phyloP scores from a whole-genome alignment of 1,140 invertebrate genomes.

The Zeugodacus cucurbitae region DNA sequence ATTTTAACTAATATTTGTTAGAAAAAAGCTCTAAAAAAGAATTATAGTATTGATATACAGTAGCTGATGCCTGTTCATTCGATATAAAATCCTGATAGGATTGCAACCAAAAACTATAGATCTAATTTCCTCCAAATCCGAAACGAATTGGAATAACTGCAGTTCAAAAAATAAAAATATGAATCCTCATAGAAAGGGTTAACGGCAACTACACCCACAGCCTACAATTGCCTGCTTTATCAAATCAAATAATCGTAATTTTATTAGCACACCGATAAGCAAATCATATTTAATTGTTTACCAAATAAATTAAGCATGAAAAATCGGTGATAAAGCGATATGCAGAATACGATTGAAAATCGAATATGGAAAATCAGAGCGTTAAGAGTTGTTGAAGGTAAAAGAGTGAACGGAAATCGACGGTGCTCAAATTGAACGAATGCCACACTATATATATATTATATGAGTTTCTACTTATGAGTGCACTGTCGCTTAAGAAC shows the following conservation, averaged over 20 bases:
- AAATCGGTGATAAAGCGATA: background rate
- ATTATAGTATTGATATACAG: too few species aligned
- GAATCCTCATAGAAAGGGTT: too few species aligned
- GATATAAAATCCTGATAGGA: too few species aligned
- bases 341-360: background rate
- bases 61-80: too few species aligned
- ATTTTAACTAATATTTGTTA: too few species aligned
- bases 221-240: background rate
- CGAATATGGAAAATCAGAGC: background rate
- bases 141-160: too few species aligned
- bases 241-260: background rate
- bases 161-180: too few species aligned
- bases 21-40: too few species aligned
- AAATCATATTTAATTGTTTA: slow-evolving; percentile 44
- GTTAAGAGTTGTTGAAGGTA: background rate
- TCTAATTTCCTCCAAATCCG: too few species aligned
- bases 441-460: background rate
- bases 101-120: too few species aligned
- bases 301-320: slow-evolving; percentile 25
- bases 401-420: background rate
- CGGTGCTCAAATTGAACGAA: background rate
- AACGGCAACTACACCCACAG: too few species aligned
- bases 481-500: background rate
- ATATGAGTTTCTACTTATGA: background rate
- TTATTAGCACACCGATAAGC: slow-evolving; percentile 24